Base-by-base conservation (phyloP, 2,888 invertebrate species). In the Leucozona laternaria region DNA sequence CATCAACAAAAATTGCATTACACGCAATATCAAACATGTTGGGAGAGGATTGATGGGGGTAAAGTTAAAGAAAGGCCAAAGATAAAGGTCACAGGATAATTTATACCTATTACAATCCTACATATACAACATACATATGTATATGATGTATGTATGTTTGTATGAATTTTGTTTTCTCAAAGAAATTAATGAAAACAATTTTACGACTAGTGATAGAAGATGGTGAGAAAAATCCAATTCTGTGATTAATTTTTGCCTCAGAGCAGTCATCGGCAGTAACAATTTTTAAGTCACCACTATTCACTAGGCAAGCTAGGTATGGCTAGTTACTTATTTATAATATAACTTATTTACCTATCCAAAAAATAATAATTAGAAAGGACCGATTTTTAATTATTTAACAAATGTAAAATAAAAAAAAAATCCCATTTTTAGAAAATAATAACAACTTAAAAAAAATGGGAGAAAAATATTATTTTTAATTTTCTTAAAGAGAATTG, bases 21-120 rank as follows among this genome's bases (percentile, higher is more conserved):
- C 77, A 72, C 82, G 66, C 78, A 82, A 73, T 68, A 83, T 20
- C 28, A 55, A 83, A 75, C 37, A 73, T 73, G 58, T 77, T 82
- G 66, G 6, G 25, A 58, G 79, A 62, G 82, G 73, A 73, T 57
- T 68, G 66, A 37, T 37, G 45, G 50, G 28, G 28, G 53, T 50
- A 17, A n/a, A 22, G 25, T 53, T 53, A 28, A 55, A 58, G 58
- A 43, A 34, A 72, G 15, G n/a, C 7, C 7, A 25, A 45, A 62
- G 31, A 71, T 22, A 71, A 72, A 53, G 57, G 77, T 77, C 64
- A 66, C 50, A 57, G 57, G 58, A 60, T 40, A 37, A 34, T 37
- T 22, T 34, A 13, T 5, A n/a, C n/a, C n/a, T n/a, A 20, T 50
- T 50, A 22, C 11, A 50, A 50, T 6, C 4, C 8, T 31, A 40